phyloP scores from a whole-genome alignment of 2,888 invertebrate genomes.

The Lasioglossum lativentre region DNA sequence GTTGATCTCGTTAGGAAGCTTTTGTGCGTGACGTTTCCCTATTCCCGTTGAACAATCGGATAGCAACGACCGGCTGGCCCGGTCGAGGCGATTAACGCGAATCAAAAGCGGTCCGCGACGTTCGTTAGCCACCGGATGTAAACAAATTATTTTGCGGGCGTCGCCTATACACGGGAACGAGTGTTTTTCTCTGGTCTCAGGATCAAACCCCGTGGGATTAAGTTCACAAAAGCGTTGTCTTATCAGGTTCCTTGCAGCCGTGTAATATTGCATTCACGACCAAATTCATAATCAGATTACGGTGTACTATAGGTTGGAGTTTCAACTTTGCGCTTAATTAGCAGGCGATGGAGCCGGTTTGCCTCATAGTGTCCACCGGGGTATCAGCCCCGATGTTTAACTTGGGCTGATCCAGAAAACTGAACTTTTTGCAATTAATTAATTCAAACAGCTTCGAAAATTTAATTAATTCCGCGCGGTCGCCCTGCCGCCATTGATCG shows the following conservation, averaged over 20 bases:
- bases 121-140: slow-evolving; percentile 1
- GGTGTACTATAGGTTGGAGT: slow-evolving; percentile 49
- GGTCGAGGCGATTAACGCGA: not conserved
- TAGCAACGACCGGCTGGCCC: not conserved
- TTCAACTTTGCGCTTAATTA: slow-evolving; percentile 62
- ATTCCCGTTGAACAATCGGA: not conserved
- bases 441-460: slow-evolving; percentile 48
- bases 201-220: not conserved
- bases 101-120: not conserved
- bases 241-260: slow-evolving; percentile 52
- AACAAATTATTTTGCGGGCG: slow-evolving; percentile 25
- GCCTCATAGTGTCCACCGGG: slow-evolving; percentile 27
- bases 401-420: slow-evolving; percentile 35
- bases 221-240: slow-evolving; percentile 48
- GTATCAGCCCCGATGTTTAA: slow-evolving; percentile 43
- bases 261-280: slow-evolving; percentile 48
- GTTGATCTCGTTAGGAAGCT: not conserved
- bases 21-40: not conserved
- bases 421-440: slow-evolving; percentile 52
- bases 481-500: slow-evolving; percentile 24
- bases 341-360: slow-evolving; percentile 36
- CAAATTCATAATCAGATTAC: slow-evolving; percentile 59
- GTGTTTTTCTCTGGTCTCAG: slow-evolving; percentile 20
- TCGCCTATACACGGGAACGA: not conserved
- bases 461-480: slow-evolving; percentile 50